These are phyloP conservation scores for Siniperca knerii DNA, from an alignment of 2,113 vertebrate genomes.

Conservation along the genomic window DNA sequence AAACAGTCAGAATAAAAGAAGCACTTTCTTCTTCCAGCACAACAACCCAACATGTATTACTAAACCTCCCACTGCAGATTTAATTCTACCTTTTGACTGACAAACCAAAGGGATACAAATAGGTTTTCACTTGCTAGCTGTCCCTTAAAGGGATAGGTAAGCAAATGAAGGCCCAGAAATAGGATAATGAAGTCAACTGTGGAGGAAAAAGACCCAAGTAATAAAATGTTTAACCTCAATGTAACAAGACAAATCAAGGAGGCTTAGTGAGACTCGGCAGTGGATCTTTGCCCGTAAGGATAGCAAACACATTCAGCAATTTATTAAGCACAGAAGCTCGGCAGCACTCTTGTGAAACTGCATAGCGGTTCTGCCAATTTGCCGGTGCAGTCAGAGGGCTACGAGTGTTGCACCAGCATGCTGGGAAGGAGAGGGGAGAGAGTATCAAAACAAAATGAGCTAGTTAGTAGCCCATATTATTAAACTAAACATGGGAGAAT, in stretches of 20 bases:
- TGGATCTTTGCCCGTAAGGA: conserved; percentile 80
- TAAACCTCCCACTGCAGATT: background rate
- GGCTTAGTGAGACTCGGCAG: conserved; percentile 68
- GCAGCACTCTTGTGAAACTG: conserved; percentile 71
- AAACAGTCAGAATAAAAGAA: conserved; percentile 3
- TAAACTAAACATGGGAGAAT: conserved; percentile 67
- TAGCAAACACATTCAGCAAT: conserved; percentile 79
- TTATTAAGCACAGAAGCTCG: conserved; percentile 80
- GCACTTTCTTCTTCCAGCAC: background rate
- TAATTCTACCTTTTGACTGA: conserved; percentile 14
- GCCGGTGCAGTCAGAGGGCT: conserved; percentile 60
- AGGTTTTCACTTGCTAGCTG: conserved; percentile 26
- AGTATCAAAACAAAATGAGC: conserved; percentile 68
- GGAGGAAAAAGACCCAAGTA: conserved; percentile 61
- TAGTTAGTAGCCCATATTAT: conserved; percentile 71
- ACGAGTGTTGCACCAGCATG: conserved; percentile 49
- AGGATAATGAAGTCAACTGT: conserved; percentile 77
- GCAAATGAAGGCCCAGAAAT: conserved; percentile 65
- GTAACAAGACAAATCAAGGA: conserved; percentile 81
- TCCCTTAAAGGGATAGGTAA: conserved; percentile 65
- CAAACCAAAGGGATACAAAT: conserved; percentile 37
- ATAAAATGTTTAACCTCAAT: conserved; percentile 83
- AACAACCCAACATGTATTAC: background rate
- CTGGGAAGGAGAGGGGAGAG: conserved; percentile 39
- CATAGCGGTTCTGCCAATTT: conserved; percentile 77